phyloP scores from a whole-genome alignment of 1,140 invertebrate genomes.

The Tetramorium parvispinum region DNA sequence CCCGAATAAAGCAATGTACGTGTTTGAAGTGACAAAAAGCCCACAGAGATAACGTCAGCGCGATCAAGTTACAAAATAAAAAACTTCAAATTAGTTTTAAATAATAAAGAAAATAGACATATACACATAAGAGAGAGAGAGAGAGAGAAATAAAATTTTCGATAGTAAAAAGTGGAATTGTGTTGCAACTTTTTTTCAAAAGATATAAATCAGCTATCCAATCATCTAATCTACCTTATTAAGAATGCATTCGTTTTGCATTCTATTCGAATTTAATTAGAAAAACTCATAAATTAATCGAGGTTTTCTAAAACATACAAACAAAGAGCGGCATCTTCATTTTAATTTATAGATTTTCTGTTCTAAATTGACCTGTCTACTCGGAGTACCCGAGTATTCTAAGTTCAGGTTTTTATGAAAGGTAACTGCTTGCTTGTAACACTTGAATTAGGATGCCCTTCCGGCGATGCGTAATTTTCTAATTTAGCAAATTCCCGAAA shows the following conservation, averaged over 20 bases:
- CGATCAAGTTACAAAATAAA: not conserved
- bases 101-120: not conserved
- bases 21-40: not conserved
- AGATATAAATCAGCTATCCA: not conserved
- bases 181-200: not conserved
- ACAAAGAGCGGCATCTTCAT: not conserved
- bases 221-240: not conserved
- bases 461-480: constrained; percentile 2
- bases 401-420: not conserved
- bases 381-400: not conserved
- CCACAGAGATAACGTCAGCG: not conserved
- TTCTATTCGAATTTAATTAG: not conserved
- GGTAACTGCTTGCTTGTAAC: not conserved
- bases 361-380: not conserved
- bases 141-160: not conserved
- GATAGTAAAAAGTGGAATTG: not conserved
- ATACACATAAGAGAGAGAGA: not conserved
- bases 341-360: not conserved
- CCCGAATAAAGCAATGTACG: not conserved
- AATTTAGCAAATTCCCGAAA: constrained; percentile 29
- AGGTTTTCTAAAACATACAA: not conserved
- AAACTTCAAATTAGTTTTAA: not conserved
- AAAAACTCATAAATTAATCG: not conserved
- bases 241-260: not conserved
- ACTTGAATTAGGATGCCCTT: constrained; percentile 18